Base-by-base conservation (phyloP, 2,113 vertebrate species). In the Crotalus horridus region DNA sequence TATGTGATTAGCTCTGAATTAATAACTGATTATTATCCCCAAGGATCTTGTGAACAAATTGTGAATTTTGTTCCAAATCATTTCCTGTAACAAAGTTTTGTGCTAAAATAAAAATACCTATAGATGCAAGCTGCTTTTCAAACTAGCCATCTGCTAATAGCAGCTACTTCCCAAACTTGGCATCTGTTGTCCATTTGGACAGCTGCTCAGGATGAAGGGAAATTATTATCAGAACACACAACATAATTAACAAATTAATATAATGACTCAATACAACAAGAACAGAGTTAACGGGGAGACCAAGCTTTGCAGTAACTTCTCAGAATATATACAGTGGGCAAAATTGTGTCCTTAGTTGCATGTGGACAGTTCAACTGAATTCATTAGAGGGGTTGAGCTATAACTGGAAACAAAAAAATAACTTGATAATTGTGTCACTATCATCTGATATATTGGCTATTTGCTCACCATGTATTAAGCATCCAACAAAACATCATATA, bases 171-270 rank as follows among this genome's bases (percentile, higher is more conserved):
- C 51, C 48, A 91, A 29, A 48, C 89, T 39, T 90, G 86, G 91
- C 89, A 91, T 93, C 91, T 93, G 86, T n/a, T 93, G 89, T 91
- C 89, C 91, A 91, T 93, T 94, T 91, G 87, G 90, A 64, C 93
- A 94, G 91, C 89, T 93, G 91, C 11, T 91, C 86, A 89, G 90
- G 91, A 90, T 92, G 64, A 94, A 93, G 86, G 58, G 53, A 94
- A 90, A 91, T 56, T 86, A 55, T 93, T 94, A 92, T 91, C 93
- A 64, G 61, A 92, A 56, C 74, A 46, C 91, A 92, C 56, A 92
- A 91, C 93, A 91, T 85, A 61, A 86, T 64, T 89, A 94, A 92
- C 89, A 93, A 92, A 91, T 89, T 64, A 93, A 91, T 94, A 89
- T 94, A 94, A 94, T 92, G 91, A 93, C 48, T 81, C 43, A 69